Percentiles rank a stretch among this genome's conserved stretches.
Evolutionary conservation across 1,140 invertebrate genomes (phyloP).

Genomic region (Druon quercuslanigerum): DNA sequence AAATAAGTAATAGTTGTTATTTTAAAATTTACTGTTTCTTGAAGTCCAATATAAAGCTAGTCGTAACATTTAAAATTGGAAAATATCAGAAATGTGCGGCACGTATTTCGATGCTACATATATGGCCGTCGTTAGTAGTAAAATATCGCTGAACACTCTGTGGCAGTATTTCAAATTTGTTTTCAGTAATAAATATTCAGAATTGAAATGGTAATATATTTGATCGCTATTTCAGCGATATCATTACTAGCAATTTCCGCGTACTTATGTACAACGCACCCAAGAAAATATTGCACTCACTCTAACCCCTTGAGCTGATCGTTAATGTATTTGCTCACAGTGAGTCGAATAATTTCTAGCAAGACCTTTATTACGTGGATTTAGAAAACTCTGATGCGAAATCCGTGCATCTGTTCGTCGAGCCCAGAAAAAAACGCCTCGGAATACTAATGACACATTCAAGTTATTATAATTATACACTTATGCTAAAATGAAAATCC

Average conservation of each 20-base stretch:
- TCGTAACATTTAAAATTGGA: not conserved
- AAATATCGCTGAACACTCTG: slow-evolving; percentile 25
- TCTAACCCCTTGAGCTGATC: slow-evolving; percentile 11
- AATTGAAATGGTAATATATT: slow-evolving; percentile 30
- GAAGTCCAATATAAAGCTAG: not conserved
- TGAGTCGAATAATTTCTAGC: slow-evolving; percentile 4
- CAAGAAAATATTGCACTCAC: slow-evolving; percentile 19
- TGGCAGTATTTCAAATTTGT: slow-evolving; percentile 29
- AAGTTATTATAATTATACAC: not conserved
- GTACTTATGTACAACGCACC: slow-evolving; percentile 20
- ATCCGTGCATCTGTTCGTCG: not conserved
- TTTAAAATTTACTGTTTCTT: not conserved
- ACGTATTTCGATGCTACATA: not conserved
- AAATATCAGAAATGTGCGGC: not conserved
- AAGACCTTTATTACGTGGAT: not conserved
- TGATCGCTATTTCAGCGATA: slow-evolving; percentile 17
- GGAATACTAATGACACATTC: not conserved
- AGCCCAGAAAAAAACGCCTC: not conserved
- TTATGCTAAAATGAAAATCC: too few species aligned
- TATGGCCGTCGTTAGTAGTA: slow-evolving; percentile 1
- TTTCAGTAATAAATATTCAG: slow-evolving; percentile 23
- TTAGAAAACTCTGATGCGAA: not conserved
- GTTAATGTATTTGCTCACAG: slow-evolving; percentile 23
- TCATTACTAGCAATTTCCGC: slow-evolving; percentile 27
- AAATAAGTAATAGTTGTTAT: too few species aligned